Percentiles rank a stretch among this genome's conserved stretches.
These are phyloP conservation scores for Sebastes iracundus DNA, from an alignment of 2,797 vertebrate species.

Conservation along the genomic window DNA sequence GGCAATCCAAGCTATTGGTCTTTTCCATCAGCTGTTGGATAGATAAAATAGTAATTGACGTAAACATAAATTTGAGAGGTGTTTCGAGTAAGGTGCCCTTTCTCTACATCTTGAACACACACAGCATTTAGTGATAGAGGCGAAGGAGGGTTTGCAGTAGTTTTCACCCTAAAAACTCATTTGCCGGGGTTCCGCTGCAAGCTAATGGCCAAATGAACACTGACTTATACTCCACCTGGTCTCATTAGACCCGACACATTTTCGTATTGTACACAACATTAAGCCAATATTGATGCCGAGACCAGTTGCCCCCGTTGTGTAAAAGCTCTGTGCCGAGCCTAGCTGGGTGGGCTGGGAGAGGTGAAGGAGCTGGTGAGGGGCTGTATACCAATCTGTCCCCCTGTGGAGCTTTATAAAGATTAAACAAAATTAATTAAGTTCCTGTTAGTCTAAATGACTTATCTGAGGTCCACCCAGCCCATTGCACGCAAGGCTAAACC, in stretches of 20 bases:
- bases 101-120: conserved; percentile 9
- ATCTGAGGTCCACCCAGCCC: conserved; percentile 71
- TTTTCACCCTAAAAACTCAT: conserved; percentile 25
- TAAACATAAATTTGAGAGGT: conserved; percentile 33
- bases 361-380: conserved; percentile 51
- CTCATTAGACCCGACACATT: conserved; percentile 61
- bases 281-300: conserved; percentile 58
- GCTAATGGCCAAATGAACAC: conserved; percentile 53
- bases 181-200: conserved; percentile 28
- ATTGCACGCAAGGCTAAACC: conserved; percentile 61
- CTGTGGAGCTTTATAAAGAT: conserved; percentile 72
- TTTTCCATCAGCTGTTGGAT: conserved; percentile 10
- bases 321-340: conserved; percentile 35
- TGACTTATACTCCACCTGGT: conserved; percentile 59
- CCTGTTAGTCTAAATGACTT: conserved; percentile 79
- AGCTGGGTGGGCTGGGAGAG: conserved; percentile 56
- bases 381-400: conserved; percentile 58
- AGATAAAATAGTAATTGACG: conserved; percentile 48
- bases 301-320: conserved; percentile 32
- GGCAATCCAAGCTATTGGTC: conserved; percentile 8
- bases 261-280: conserved; percentile 69
- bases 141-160: neutral
- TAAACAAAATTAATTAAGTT: conserved; percentile 82
- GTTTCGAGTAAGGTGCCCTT: conserved; percentile 20
- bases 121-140: conserved; percentile 6